Evolutionary conservation across 2,888 invertebrate species (phyloP).

Genomic region (Thysanoteuthis rhombus): DNA sequence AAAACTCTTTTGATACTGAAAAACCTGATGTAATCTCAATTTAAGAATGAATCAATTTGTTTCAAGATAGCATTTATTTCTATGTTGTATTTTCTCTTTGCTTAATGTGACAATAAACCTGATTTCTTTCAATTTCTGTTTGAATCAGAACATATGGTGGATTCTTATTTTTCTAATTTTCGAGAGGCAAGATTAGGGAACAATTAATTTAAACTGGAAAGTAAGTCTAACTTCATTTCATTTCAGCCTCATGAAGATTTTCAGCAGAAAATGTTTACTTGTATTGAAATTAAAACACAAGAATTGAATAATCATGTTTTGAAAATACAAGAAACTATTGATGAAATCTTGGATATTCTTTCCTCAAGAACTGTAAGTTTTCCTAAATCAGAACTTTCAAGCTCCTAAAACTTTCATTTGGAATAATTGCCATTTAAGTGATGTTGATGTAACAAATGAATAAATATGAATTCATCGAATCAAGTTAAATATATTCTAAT

Average conservation of each 20-base stretch:
- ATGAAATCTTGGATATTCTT: conserved; percentile 59
- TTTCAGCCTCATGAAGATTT: conserved; percentile 62
- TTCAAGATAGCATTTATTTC: no score
- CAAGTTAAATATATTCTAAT: neutral
- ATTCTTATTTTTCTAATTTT: no score
- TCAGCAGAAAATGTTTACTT: conserved; percentile 52
- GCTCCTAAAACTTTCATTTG: no score
- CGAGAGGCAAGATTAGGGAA: no score
- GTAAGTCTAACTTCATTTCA: conserved; percentile 18
- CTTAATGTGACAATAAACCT: no score
- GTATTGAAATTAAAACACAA: conserved; percentile 47
- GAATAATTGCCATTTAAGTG: no score
- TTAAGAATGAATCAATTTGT: no score
- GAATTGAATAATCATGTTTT: conserved; percentile 54
- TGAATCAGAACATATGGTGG: no score
- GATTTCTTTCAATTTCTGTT: no score
- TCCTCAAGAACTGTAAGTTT: conserved; percentile 57
- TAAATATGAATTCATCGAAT: neutral
- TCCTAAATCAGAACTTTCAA: neutral
- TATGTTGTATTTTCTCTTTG: no score
- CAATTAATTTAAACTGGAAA: neutral
- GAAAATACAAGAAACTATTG: conserved; percentile 61
- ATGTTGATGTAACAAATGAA: neutral
- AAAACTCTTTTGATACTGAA: no score
- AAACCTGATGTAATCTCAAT: no score